Evolutionary conservation across 1,140 invertebrate species (phyloP), one percentile per base, ranked within the genome.

Genomic region (Drosophila sucinea): DNA sequence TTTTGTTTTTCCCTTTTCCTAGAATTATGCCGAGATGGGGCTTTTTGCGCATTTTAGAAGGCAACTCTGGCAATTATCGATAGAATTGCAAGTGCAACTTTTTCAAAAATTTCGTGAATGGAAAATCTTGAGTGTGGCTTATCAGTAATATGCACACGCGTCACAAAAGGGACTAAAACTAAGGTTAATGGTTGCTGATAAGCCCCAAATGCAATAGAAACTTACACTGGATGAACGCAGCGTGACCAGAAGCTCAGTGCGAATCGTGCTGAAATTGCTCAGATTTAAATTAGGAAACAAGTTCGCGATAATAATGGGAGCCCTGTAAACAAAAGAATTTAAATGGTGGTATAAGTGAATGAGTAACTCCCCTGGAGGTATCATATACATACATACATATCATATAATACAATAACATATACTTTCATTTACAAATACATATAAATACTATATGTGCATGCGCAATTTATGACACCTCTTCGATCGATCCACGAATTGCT

Each of bases 231-330:
- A 82, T 79, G 84, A 72, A 55, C 90, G 83, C 8, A 91, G 70
- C 66, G 90, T 91, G 63, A 81, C 69, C 60, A 91, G 63, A 29
- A 91, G 60, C 61, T 91, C 90, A 72, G 73, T 91, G 63, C 90
- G 74, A 56, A 91, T 91, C 60, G 62, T 90, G 58, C 90, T 91
- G 73, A 91, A 84, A 70, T 91, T 91, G 30, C 75, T 86, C 35
- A 91, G 80, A 72, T 91, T 90, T 60, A 91, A 75, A 71, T 89
- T 86, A 29, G 90, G 90, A 84, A 91, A 91, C 60, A 91, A 73
- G 44, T 79, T 70, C 55, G 86, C 84, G 68, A 91, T 83, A 58
- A 91, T 90, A 11, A 74, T 76, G 7, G 87, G 79, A 30, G 87
- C 90, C 78, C 90, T 91, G 75, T 27, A 86, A 86, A 76, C 41